Evolutionary conservation across 2,888 invertebrate genomes (phyloP), one percentile per base, ranked within the genome.

Genomic region (Scrobipalpa costella): DNA sequence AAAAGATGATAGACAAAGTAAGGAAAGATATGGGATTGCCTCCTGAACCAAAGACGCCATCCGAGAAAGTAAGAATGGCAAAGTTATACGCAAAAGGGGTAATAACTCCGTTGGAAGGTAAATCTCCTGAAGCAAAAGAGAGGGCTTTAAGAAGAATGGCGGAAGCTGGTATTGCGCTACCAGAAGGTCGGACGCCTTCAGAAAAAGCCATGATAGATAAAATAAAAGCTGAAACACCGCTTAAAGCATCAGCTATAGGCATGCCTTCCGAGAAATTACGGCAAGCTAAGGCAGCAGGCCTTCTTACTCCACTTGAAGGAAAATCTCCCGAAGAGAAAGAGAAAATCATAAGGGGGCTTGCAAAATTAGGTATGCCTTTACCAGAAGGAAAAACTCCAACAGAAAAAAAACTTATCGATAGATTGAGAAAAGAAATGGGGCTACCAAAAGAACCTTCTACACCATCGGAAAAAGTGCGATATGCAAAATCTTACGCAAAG

Each of bases 401-500:
- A 2, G 77, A 77, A 47, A 74, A 71, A 36, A 69, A 71, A 19
- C 6, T 81, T 0, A 65, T 75, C 61, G 73, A 75, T 62, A 74
- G 73, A 13, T 67, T 76, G 7, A 65, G 66, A 38, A 66, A 55
- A 59, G 67, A 57, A 7, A 17, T 6, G 67, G 65, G 74, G 68
- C 77, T 2, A 0, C 71, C 73, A 13, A 72, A 75, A 58, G 72
- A 71, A 67, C 78, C 80, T 0, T 73, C 73, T 66, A 70, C 73
- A 13, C n/a, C 57, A 9, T 15, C 44, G 2, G 19, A 63, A 57
- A 63, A 62, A 44, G 13, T 11, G 59, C 63, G 36, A 47, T 64
- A 66, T 17, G 8, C 11, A 34, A 66, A 74, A 63, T 75, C 77
- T 7, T 50, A 67, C 13, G 69, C 66, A 11, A 73, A 69, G n/a